Evolutionary conservation across 2,888 invertebrate species (phyloP), one percentile per base, ranked within the genome.

Genomic region (Caenorhabditis macrosperma): DNA sequence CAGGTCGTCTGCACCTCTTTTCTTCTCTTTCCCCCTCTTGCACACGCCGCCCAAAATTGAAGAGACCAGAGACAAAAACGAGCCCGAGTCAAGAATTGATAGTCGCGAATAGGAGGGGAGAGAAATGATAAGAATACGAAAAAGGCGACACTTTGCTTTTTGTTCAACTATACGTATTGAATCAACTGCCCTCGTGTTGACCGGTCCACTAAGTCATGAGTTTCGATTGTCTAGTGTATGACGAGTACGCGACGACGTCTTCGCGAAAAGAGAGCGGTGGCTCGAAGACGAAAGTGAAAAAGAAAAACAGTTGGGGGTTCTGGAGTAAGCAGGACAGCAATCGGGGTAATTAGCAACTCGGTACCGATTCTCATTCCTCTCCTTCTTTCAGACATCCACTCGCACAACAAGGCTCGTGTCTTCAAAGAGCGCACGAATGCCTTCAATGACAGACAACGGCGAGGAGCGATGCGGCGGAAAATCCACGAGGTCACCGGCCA

Each of bases 381-480:
- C 48, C 15, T 10, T 3, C 17, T 66, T 72, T 38, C 71, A 78
- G 78, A 79, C 50, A 50, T 79, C 24, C 74, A 74, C 52, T 38
- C 67, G 20, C 80, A 80, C 50, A 88, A 87, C 78, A 83, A 84
- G 48, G 85, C 88, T 90, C 93, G 95, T 91, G 97, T 96, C 92
- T 99, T 99, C 94, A 96, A 96, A 92, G 98, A 98, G 93, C 94
- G 96, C 85, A 93, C 93, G 82, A 96, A 96, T 80, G 90, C 92
- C 77, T 95, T 97, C 93, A 96, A 96, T 54, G 90, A 88, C 92
- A 94, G 89, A 92, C 94, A 96, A 85, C 94, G 98, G 78, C 94
- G 98, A 81, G 98, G 97, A 84, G 98, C 99, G 84, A 96, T 99
- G 96, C 94, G 98, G 80, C 94, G 98, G 82, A 94, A 97, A 88